A percentile compares a stretch with the other conserved stretches of the same genome.
phyloP scores from a whole-genome alignment of 1,140 invertebrate species.

The Diorhabda elongata region DNA sequence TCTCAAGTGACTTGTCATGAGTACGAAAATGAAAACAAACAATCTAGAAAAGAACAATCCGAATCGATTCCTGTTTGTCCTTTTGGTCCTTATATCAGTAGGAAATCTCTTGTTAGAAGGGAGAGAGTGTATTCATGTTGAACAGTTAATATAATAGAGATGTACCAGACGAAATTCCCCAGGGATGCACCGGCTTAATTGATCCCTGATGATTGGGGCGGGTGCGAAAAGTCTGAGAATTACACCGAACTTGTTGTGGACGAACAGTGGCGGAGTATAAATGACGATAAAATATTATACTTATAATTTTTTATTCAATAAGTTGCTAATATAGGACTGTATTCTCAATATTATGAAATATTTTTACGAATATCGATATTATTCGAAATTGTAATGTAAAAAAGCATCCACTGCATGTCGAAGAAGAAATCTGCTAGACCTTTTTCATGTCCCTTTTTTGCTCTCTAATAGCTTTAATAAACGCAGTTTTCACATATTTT shows the following conservation, averaged over 20 bases:
- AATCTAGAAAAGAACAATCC: background rate
- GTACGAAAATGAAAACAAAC: conserved; percentile 15
- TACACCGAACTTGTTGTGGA: background rate
- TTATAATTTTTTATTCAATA: too few relatives aligned
- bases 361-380: too few relatives aligned
- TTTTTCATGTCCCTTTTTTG: too few relatives aligned
- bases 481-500: too few relatives aligned
- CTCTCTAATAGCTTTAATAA: too few relatives aligned
- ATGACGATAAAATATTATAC: too few relatives aligned
- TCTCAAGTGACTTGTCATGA: background rate
- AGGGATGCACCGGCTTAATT: conserved; percentile 28
- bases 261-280: background rate
- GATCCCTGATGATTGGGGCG: conserved; percentile 37
- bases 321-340: too few relatives aligned
- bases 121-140: conserved; percentile 6
- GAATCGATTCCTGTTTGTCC: background rate
- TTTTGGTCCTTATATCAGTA: background rate
- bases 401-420: too few relatives aligned
- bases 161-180: conserved; percentile 14
- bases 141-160: conserved; percentile 22
- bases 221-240: conserved; percentile 29
- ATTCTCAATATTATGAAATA: too few relatives aligned
- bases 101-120: background rate
- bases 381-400: too few relatives aligned
- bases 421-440: too few relatives aligned